Base-by-base conservation (phyloP, 2,797 vertebrate species). In the Hypotaenidia philippensis region DNA sequence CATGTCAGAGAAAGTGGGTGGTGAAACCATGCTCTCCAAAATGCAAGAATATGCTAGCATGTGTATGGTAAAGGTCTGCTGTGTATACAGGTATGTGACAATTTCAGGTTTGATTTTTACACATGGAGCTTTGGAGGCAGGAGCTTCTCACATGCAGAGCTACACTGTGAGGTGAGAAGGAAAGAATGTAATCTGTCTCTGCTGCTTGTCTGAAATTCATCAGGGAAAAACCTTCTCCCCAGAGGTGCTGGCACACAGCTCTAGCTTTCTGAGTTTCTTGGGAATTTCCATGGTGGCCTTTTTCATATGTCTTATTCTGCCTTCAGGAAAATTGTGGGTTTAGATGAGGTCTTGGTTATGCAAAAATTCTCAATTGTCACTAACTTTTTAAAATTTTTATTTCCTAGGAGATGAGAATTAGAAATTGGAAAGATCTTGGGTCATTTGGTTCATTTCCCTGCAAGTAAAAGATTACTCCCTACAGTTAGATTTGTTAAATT, bases 401-500 rank as follows among this genome's bases (percentile, higher is more conserved):
- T 83, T 94, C 72, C 47, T 93, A 75, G 53, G 49, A 75, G 63
- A 94, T 61, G 32, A 49, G 57, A 85, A 61, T 60, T 64, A 83
- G 55, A 92, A 93, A 91, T 81, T 77, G n/a, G 25, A 52, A 94
- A 78, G 27, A 72, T 86, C 23, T 83, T 71, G 70, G 50, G 76
- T 94, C 72, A 76, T 88, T 38, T 55, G 21, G 34, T 86, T 91
- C 85, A 83, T 78, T 77, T 27, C 57, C 18, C 61, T 87, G 31
- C 34, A 93, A 91, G 41, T 61, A 32, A 95, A 88, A 81, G n/a
- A 84, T 88, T 83, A 34, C 31, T 94, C 38, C 63, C 69, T 66
- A 47, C 66, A 86, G 80, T 91, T 93, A 69, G 47, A 72, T 76
- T 88, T 86, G 31, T 83, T 94, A 65, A 94, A 96, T 94, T 95